Conservation (phyloP, 2,113 vertebrate species). For the Eretmochelys imbricata region DNA sequence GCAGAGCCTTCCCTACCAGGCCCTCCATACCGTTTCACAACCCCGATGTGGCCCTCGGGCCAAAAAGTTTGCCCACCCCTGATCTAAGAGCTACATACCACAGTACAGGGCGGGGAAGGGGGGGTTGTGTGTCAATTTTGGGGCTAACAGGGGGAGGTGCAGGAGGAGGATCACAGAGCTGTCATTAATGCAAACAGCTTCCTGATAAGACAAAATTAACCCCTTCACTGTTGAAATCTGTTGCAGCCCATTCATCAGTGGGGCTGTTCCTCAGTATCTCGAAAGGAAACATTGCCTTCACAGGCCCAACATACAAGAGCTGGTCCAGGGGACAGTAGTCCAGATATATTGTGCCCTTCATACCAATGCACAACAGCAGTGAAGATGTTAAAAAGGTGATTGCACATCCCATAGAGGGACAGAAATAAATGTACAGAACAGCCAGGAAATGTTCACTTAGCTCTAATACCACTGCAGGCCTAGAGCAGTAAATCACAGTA, state of each 20-base stretch:
- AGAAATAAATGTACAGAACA: background rate
- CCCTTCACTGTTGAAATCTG: background rate
- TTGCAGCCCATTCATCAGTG: fast-evolving
- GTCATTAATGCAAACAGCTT: background rate
- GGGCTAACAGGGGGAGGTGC: background rate
- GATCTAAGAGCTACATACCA: background rate
- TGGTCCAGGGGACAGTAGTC: background rate
- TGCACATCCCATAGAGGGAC: background rate
- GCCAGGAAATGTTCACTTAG: fast-evolving
- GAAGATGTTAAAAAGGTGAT: background rate
- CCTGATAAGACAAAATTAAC: background rate
- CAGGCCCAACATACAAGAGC: background rate
- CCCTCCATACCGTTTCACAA: too few relatives aligned
- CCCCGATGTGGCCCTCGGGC: too few relatives aligned
- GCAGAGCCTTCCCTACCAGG: too few relatives aligned
- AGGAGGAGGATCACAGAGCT: background rate
- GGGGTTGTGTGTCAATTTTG: background rate
- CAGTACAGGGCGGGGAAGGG: background rate
- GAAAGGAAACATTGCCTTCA: background rate
- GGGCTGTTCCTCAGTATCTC: background rate
- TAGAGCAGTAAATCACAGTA: background rate
- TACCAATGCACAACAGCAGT: background rate
- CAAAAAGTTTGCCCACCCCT: too few relatives aligned
- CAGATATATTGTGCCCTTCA: background rate
- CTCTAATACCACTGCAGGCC: background rate